Evolutionary conservation across 2,888 invertebrate species (phyloP).

Genomic region (Saturnia japonica): DNA sequence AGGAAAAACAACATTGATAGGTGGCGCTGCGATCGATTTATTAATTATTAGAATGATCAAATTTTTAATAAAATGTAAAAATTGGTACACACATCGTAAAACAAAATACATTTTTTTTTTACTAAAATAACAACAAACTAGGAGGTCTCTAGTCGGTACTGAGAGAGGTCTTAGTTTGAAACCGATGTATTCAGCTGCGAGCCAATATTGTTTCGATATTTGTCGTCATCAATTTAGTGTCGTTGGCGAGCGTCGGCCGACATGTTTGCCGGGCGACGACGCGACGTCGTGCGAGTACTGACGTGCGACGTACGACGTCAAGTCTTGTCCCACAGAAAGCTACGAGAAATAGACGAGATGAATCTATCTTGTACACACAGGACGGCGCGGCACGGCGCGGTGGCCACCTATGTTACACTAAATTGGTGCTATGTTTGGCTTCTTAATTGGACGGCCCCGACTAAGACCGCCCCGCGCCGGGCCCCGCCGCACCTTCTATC

Average conservation of each 20-base stretch:
- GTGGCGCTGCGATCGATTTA: no score
- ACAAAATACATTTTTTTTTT: not conserved
- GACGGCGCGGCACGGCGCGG: no score
- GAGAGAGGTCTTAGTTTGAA: not conserved
- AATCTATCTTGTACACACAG: constrained; percentile 53
- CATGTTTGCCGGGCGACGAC: constrained; percentile 51
- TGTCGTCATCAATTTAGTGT: constrained; percentile 60
- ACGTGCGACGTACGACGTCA: constrained; percentile 31
- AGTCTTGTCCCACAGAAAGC: constrained; percentile 59
- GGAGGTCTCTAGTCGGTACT: not conserved
- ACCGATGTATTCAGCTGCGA: constrained; percentile 25
- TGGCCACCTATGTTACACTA: constrained; percentile 68
- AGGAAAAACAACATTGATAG: no score
- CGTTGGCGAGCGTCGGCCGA: constrained; percentile 46
- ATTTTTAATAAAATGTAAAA: no score
- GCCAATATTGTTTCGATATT: constrained; percentile 45
- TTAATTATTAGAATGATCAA: no score
- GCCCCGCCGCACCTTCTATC: not conserved
- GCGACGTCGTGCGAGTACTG: constrained; percentile 27
- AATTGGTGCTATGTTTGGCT: constrained; percentile 66
- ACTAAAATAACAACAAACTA: not conserved
- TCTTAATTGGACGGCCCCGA: constrained; percentile 53
- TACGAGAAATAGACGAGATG: constrained; percentile 66
- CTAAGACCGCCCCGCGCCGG: not conserved
- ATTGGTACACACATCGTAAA: no score